These are phyloP conservation scores for Dascillus cervinus DNA, from an alignment of 2,888 invertebrate species.

Conservation along the genomic window DNA sequence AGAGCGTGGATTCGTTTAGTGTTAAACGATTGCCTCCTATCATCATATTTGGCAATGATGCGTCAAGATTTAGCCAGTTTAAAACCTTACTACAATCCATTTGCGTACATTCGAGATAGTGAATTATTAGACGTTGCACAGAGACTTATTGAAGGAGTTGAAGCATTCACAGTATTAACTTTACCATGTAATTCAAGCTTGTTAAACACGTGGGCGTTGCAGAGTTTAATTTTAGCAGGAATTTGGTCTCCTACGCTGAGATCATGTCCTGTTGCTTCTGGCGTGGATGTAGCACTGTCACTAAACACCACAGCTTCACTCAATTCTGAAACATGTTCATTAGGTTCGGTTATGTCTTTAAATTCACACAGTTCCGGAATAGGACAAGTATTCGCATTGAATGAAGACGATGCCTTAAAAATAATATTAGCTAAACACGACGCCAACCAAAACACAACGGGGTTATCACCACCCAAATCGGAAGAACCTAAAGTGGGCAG, in stretches of 20 bases:
- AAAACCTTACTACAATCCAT: slow-evolving; percentile 73
- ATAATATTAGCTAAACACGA: slow-evolving; percentile 54
- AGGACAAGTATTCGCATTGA: slow-evolving; percentile 48
- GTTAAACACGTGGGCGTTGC: slow-evolving; percentile 82
- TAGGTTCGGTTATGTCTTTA: slow-evolving; percentile 39
- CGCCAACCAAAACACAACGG: slow-evolving; percentile 18
- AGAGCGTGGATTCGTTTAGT: slow-evolving; percentile 87
- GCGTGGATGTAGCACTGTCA: slow-evolving; percentile 67
- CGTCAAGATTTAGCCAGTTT: slow-evolving; percentile 67
- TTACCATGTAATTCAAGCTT: slow-evolving; percentile 79
- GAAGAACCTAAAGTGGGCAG: slow-evolving; percentile 7
- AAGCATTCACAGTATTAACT: slow-evolving; percentile 63
- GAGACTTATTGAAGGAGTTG: slow-evolving; percentile 67
- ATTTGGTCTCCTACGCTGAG: slow-evolving; percentile 76
- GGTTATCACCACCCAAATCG: slow-evolving; percentile 1
- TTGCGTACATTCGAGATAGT: slow-evolving; percentile 74
- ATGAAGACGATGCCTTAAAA: slow-evolving; percentile 65
- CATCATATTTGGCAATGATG: slow-evolving; percentile 79
- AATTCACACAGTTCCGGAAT: slow-evolving; percentile 43
- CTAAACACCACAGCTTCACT: slow-evolving; percentile 28
- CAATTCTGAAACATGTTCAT: slow-evolving; percentile 35
- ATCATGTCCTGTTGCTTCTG: slow-evolving; percentile 65
- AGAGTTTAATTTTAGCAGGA: slow-evolving; percentile 75
- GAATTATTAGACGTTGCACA: slow-evolving; percentile 75
- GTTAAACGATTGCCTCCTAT: slow-evolving; percentile 78